Percentiles rank a stretch among this genome's conserved stretches.
Conservation (phyloP, 2,797 vertebrate species). For the Pantherophis alleghaniensis region DNA sequence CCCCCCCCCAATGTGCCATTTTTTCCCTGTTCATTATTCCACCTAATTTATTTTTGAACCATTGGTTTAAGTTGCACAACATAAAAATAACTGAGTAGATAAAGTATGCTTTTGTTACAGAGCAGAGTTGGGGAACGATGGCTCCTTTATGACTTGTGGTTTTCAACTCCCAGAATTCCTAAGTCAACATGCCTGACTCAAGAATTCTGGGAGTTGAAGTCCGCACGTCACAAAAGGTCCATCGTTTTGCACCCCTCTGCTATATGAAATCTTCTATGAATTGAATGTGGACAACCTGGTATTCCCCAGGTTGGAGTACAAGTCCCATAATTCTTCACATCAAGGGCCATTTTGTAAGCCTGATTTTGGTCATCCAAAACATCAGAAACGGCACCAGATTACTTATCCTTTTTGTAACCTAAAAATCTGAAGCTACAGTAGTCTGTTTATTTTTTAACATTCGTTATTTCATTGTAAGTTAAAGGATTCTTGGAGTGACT, state of each 20-base stretch:
- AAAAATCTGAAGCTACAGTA: neutral
- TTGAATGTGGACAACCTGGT: constrained; percentile 24
- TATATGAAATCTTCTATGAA: constrained; percentile 51
- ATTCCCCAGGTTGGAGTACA: neutral
- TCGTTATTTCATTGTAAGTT: neutral
- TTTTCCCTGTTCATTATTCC: neutral
- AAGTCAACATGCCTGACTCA: neutral
- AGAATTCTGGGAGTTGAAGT: neutral
- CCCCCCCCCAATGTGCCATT: neutral
- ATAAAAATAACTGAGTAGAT: neutral
- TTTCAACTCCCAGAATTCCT: neutral
- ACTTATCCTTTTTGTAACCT: neutral
- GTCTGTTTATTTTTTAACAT: neutral
- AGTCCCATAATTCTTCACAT: neutral
- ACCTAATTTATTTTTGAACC: constrained; percentile 7
- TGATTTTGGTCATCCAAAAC: neutral
- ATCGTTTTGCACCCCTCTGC: neutral
- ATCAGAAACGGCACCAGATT: neutral
- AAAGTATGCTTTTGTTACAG: constrained; percentile 21
- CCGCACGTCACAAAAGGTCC: neutral
- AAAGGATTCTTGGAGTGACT: neutral
- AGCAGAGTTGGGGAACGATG: neutral
- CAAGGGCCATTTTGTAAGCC: neutral
- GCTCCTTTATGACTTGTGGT: neutral
- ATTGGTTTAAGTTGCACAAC: constrained; percentile 1